Conservation (phyloP, 2,113 vertebrate genomes). For the Actinemys pallida region DNA sequence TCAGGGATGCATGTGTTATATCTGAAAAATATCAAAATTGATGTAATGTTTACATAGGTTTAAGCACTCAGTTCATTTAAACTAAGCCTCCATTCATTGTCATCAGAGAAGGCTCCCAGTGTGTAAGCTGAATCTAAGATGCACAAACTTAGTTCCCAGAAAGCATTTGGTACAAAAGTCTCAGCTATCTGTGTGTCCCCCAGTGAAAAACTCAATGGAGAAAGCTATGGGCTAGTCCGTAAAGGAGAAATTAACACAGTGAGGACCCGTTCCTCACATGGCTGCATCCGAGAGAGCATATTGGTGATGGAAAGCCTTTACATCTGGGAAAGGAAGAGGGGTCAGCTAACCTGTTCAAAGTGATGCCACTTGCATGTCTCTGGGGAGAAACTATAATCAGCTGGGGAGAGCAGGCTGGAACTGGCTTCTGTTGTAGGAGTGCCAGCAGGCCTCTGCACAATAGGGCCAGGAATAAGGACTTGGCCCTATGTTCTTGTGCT, state of each 20-base stretch:
- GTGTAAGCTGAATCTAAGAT: not conserved
- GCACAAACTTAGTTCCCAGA: not conserved
- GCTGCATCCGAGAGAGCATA: not conserved
- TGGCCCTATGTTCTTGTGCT: not conserved
- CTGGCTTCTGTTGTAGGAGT: not conserved
- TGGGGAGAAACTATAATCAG: not conserved
- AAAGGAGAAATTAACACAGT: not conserved
- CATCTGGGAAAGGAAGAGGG: not conserved
- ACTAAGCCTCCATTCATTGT: not conserved
- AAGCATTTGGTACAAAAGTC: not conserved
- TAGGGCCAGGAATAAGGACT: not conserved
- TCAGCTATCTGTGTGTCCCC: rapidly evolving
- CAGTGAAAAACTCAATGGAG: not conserved
- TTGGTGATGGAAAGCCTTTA: not conserved
- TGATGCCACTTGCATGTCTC: not conserved
- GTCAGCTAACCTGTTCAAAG: not conserved
- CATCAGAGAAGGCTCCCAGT: not conserved
- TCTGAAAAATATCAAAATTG: conserved; percentile 62
- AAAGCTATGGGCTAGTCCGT: not conserved
- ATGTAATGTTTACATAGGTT: not conserved
- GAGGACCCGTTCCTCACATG: not conserved
- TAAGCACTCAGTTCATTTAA: not conserved
- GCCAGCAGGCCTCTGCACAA: not conserved
- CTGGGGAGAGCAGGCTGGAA: not conserved
- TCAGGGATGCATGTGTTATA: conserved; percentile 15